phyloP scores from a whole-genome alignment of 2,797 vertebrate genomes.

The Mormyrus hasselquistii region DNA sequence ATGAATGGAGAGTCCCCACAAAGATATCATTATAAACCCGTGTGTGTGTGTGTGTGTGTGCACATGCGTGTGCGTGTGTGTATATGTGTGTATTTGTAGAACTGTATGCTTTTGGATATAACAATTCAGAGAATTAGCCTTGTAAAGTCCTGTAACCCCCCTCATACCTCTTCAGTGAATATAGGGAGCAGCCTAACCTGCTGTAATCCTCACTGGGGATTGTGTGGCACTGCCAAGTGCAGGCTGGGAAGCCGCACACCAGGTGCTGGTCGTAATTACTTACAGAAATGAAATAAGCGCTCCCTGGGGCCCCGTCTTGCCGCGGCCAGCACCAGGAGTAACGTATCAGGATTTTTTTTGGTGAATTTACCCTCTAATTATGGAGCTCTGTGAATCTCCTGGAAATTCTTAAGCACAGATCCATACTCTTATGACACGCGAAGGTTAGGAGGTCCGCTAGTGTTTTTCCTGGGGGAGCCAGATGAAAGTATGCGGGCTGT shows the following conservation, averaged over 20 bases:
- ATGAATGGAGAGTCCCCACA: not conserved
- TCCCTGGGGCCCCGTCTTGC: not conserved
- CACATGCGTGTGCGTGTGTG: not conserved
- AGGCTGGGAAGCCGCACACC: not conserved
- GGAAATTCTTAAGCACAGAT: not conserved
- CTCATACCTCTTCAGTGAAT: not conserved
- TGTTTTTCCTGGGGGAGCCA: not conserved
- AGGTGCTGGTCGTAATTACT: conserved; percentile 8
- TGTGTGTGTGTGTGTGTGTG: not conserved
- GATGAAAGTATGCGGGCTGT: not conserved
- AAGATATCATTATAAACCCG: not conserved
- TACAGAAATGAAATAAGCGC: not conserved
- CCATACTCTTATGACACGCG: not conserved
- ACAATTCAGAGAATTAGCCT: not conserved
- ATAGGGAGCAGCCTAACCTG: not conserved
- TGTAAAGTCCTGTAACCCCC: not conserved
- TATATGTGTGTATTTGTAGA: not conserved
- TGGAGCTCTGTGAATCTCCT: not conserved
- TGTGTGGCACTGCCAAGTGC: not conserved
- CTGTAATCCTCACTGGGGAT: not conserved
- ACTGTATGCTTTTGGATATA: not conserved
- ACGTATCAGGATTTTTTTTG: not conserved
- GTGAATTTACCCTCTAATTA: not conserved
- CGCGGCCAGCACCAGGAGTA: not conserved
- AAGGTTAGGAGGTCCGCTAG: not conserved